Evolutionary conservation across 2,113 vertebrate genomes (phyloP).

Genomic region (Myrmophylax atrothorax): DNA sequence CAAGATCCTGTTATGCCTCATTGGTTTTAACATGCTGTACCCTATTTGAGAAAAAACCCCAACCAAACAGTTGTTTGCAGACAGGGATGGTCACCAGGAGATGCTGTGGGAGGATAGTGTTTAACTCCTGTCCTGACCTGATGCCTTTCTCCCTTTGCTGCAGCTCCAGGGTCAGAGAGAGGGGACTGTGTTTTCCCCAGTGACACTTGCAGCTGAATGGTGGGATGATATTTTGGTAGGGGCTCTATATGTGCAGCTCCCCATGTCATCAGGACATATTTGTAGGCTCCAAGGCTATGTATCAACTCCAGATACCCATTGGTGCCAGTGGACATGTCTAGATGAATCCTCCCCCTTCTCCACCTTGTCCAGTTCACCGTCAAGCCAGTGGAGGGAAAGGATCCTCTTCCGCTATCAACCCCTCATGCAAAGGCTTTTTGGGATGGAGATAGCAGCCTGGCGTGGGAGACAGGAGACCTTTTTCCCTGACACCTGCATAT

Average conservation of each 20-base stretch:
- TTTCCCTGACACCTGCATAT: slow-evolving; percentile 70
- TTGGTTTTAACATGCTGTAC: not conserved
- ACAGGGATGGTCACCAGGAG: not conserved
- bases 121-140: not conserved
- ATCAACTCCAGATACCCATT: not conserved
- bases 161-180: not conserved
- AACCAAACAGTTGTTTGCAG: not conserved
- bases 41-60: not conserved
- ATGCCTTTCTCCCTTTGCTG: not conserved
- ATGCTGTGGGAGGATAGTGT: not conserved
- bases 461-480: slow-evolving; percentile 60
- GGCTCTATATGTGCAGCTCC: not conserved
- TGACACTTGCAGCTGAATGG: not conserved
- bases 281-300: not conserved
- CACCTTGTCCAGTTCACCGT: not conserved
- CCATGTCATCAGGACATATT: not conserved
- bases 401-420: not conserved
- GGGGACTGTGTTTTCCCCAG: not conserved
- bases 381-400: not conserved
- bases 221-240: not conserved
- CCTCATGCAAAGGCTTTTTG: not conserved
- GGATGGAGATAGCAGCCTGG: slow-evolving; percentile 36
- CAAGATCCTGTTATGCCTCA: rapidly evolving
- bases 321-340: rapidly evolving
- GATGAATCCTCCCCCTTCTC: rapidly evolving